These are phyloP conservation scores for Cheilosia impressa DNA, from an alignment of 2,888 invertebrate genomes.

Conservation along the genomic window DNA sequence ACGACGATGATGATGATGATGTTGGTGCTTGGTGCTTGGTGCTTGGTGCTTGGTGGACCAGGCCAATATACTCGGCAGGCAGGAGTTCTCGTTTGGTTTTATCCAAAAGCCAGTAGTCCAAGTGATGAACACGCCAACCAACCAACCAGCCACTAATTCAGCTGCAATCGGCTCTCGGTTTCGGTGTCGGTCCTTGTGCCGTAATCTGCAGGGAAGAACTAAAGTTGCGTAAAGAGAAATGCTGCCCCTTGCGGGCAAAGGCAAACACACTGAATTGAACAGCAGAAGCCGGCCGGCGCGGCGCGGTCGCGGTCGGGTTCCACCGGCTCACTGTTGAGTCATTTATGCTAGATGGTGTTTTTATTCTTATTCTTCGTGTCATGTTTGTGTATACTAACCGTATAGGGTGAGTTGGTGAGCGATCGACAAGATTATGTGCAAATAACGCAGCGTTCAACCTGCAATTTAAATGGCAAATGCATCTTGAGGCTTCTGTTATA, in stretches of 20 bases:
- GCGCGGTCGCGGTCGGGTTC: slow-evolving; percentile 67
- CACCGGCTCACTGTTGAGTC: slow-evolving; percentile 69
- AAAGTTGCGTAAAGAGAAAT: slow-evolving; percentile 76
- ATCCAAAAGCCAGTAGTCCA: slow-evolving; percentile 67
- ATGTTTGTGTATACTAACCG: slow-evolving; percentile 59
- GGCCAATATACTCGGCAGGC: slow-evolving; percentile 47
- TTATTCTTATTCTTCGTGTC: slow-evolving; percentile 58
- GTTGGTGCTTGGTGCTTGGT: slow-evolving; percentile 54
- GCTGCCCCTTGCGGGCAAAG: slow-evolving; percentile 74
- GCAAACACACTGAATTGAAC: slow-evolving; percentile 69
- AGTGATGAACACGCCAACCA: slow-evolving; percentile 59
- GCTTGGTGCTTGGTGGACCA: slow-evolving; percentile 67
- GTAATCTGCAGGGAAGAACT: slow-evolving; percentile 76
- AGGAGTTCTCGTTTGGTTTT: slow-evolving; percentile 58
- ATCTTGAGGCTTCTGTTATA: too few relatives aligned
- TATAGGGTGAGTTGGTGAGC: slow-evolving; percentile 67
- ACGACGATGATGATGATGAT: neutral
- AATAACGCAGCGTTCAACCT: slow-evolving; percentile 13
- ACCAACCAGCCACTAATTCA: slow-evolving; percentile 69
- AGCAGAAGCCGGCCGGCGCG: slow-evolving; percentile 59
- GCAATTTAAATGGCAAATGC: too few relatives aligned
- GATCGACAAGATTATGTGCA: slow-evolving; percentile 48
- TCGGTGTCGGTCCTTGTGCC: slow-evolving; percentile 75
- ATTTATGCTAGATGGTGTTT: slow-evolving; percentile 73
- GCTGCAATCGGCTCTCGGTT: slow-evolving; percentile 64